Evolutionary conservation across 2,113 vertebrate genomes (phyloP).

Genomic region (Arvicanthis niloticus): DNA sequence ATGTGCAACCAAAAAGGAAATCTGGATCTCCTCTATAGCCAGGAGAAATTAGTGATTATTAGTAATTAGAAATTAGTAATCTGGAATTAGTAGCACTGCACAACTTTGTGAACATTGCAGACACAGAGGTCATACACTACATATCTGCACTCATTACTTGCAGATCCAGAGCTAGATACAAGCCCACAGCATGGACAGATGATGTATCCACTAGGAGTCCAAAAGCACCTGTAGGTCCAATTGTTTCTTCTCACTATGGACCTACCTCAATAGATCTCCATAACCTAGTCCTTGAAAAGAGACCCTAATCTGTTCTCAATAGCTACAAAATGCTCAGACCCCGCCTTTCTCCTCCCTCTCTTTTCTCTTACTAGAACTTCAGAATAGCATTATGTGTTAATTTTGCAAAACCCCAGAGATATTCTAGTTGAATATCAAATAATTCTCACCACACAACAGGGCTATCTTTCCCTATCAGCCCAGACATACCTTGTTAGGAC

Average conservation of each 20-base stretch:
- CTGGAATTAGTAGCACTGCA: not conserved
- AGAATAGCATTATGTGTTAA: not conserved
- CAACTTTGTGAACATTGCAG: not conserved
- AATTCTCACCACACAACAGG: not conserved
- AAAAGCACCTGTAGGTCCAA: not conserved
- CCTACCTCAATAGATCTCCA: not conserved
- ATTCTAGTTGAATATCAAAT: not conserved
- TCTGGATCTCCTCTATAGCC: not conserved
- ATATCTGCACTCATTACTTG: not conserved
- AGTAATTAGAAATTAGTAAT: not conserved
- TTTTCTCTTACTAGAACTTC: not conserved
- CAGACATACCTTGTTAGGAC: slow-evolving; percentile 61
- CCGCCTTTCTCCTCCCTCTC: not conserved
- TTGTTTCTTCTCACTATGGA: not conserved
- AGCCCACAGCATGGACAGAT: not conserved
- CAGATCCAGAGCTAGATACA: not conserved
- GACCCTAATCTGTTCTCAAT: not conserved
- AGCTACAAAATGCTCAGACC: not conserved
- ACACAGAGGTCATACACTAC: not conserved
- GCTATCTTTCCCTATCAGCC: not conserved
- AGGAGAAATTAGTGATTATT: too few species aligned
- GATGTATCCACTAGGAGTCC: not conserved
- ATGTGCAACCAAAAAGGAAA: not conserved
- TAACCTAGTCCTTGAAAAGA: not conserved
- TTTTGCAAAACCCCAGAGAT: not conserved